Evolutionary conservation across 2,797 vertebrate genomes (phyloP).

Genomic region (Eulemur mongoz): DNA sequence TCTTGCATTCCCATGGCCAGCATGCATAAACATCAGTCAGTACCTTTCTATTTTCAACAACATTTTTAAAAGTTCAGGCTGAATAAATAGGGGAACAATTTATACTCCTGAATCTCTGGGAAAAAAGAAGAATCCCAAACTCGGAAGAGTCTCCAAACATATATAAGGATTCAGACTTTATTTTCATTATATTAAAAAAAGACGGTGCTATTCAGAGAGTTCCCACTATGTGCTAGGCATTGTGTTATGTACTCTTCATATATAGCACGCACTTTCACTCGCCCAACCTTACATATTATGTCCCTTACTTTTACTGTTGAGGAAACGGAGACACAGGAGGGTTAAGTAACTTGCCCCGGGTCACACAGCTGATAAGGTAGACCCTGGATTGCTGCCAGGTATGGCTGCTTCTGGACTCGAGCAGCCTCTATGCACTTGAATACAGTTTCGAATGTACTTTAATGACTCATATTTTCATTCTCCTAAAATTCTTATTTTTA

Average conservation of each 20-base stretch:
- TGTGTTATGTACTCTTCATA: neutral
- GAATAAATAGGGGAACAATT: neutral
- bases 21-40: neutral
- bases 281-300: neutral
- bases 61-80: neutral
- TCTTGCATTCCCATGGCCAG: neutral
- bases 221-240: neutral
- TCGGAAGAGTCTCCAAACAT: neutral
- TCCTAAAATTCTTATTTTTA: conserved; percentile 66
- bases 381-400: neutral
- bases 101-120: neutral
- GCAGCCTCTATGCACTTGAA: neutral
- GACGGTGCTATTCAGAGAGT: neutral
- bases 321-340: neutral
- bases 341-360: neutral
- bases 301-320: neutral
- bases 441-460: neutral
- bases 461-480: conserved; percentile 27
- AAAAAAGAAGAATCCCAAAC: neutral
- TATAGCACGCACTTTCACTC: neutral
- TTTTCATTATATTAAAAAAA: neutral
- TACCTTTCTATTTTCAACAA: neutral
- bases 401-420: neutral
- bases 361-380: neutral
- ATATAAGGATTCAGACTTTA: neutral